A percentile compares a stretch with the other conserved stretches of the same genome.
Evolutionary conservation across 2,113 vertebrate genomes (phyloP).

Genomic region (Centropus bengalensis): DNA sequence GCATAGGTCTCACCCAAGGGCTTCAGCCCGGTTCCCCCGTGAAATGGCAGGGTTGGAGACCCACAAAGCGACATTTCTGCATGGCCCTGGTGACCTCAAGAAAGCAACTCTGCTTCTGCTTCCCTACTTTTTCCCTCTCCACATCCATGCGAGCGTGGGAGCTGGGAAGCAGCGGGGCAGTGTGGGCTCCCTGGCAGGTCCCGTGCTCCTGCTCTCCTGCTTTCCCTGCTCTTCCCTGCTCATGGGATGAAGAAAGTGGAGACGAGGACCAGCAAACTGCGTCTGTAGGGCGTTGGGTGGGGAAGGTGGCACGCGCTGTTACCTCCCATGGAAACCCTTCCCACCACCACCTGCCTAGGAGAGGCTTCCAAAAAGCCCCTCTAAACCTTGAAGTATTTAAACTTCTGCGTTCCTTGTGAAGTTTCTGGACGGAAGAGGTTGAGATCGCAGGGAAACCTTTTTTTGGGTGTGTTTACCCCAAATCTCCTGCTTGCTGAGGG

Average conservation of each 20-base stretch:
- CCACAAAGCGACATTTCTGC: not conserved
- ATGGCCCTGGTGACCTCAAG: not conserved
- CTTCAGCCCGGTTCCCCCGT: not conserved
- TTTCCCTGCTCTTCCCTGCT: not conserved
- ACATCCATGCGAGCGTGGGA: not conserved
- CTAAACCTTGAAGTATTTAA: not conserved
- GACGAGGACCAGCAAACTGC: not conserved
- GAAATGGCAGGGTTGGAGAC: not conserved
- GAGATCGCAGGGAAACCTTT: not conserved
- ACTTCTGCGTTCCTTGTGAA: not conserved
- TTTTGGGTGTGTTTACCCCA: not conserved
- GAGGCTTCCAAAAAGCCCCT: not conserved
- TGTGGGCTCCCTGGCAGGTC: not conserved
- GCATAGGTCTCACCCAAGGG: not conserved
- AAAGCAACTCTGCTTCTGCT: not conserved
- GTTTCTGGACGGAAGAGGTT: not conserved
- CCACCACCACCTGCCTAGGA: not conserved
- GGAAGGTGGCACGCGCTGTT: not conserved
- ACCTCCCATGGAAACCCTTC: not conserved
- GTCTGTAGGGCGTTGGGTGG: not conserved
- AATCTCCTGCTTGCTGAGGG: not conserved
- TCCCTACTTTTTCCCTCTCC: not conserved
- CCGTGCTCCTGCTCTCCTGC: not conserved
- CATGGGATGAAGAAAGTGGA: not conserved
- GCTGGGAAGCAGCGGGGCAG: not conserved